Conservation (phyloP, 2,888 invertebrate genomes). For the Autographa pulchrina region DNA sequence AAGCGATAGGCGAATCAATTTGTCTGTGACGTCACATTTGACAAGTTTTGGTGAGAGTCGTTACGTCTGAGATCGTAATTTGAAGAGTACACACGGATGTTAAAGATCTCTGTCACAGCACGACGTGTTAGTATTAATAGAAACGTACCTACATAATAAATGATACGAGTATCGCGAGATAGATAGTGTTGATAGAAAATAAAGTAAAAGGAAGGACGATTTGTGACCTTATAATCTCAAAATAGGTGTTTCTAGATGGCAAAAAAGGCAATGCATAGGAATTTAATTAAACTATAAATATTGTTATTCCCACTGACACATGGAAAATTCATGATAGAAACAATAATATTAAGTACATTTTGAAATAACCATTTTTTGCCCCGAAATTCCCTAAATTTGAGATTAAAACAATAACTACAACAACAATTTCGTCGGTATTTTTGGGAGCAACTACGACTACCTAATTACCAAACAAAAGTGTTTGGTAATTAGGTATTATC, state of each 20-base stretch:
- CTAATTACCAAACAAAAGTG: no score
- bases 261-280: background rate
- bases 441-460: no score
- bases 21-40: conserved; percentile 35
- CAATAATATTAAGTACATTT: no score
- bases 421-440: no score
- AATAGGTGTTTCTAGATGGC: background rate
- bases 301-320: background rate
- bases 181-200: background rate
- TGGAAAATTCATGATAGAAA: no score
- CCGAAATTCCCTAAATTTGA: no score
- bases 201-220: background rate
- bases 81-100: conserved; percentile 13
- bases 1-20: conserved; percentile 52
- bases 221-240: background rate
- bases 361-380: no score
- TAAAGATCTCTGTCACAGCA: background rate
- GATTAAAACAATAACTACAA: no score
- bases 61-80: conserved; percentile 29
- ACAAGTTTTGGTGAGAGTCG: conserved; percentile 43
- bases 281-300: background rate
- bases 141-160: background rate
- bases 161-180: background rate
- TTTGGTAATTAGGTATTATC: no score
- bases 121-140: background rate